phyloP scores from a whole-genome alignment of 1,140 invertebrate species.

The Liolophura sinensis region DNA sequence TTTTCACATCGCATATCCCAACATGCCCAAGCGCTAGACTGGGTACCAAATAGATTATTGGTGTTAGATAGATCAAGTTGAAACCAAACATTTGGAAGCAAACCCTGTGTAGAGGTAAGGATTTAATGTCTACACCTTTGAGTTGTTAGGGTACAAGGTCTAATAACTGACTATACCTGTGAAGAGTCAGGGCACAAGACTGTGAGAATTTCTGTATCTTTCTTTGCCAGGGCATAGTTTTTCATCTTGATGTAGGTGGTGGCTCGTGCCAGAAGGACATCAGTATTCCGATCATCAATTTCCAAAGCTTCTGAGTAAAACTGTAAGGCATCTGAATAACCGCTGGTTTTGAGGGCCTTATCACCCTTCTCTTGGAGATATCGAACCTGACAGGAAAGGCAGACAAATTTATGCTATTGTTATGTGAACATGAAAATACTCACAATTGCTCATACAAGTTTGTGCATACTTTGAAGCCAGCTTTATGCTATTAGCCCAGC shows the following conservation, averaged over 20 bases:
- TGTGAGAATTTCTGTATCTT: slow-evolving; percentile 42
- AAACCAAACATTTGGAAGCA: too few relatives aligned
- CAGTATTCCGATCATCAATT: slow-evolving; percentile 44
- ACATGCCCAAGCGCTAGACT: too few relatives aligned
- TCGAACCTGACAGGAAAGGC: slow-evolving; percentile 34
- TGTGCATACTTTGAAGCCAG: background rate
- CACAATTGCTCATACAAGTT: background rate
- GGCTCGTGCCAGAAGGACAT: slow-evolving; percentile 37
- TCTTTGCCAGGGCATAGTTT: slow-evolving; percentile 31
- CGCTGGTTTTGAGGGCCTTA: slow-evolving; percentile 32
- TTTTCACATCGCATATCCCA: too few relatives aligned
- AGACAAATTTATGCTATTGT: background rate
- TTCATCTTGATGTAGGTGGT: slow-evolving; percentile 40
- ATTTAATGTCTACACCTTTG: too few relatives aligned
- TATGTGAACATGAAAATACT: background rate
- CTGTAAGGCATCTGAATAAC: slow-evolving; percentile 40
- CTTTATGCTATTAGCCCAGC: too few relatives aligned
- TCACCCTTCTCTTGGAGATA: slow-evolving; percentile 42
- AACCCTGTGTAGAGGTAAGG: too few relatives aligned
- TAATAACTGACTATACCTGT: slow-evolving; percentile 27
- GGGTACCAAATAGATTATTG: too few relatives aligned
- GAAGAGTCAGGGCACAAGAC: slow-evolving; percentile 35
- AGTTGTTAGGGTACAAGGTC: background rate
- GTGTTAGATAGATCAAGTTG: too few relatives aligned
- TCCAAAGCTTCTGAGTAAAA: slow-evolving; percentile 50